Base-by-base conservation (phyloP, 2,113 vertebrate species). In the Cebus imitator region DNA sequence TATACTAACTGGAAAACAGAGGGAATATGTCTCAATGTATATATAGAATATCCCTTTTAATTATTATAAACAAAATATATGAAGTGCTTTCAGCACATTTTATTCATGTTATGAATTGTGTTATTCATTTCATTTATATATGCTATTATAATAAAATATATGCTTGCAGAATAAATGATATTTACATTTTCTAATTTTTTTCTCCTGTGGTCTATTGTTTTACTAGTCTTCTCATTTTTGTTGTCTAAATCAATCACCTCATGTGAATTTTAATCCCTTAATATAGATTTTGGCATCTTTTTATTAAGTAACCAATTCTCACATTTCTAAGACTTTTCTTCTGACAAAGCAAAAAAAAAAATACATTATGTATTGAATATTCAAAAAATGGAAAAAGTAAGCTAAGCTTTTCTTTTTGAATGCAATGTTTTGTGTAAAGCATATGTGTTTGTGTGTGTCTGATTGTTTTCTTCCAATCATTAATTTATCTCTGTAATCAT, bases 381-480 rank as follows among this genome's bases (percentile, higher is more conserved):
- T 58, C 27, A 55, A 80, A 86, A 61, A 5, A 86, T 40, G n/a
- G 27, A 25, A 25, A 57, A 45, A 43, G 58, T 21, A 61, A 43
- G 21, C 16, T 68, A 45, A 30, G 11, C 16, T 13, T 30, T 95
- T 52, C 0, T 43, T 80, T 4, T 17, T 57, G 73, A 66, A 87
- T 16, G 10, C 4, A 68, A 10, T 25, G 18, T 40, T 79, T 64
- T 23, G 7, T 30, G 21, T n/a, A 87, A 87, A 86, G 25, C 11
- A 57, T 61, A 1, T 18, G 3, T 35, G 27, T 35, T 11, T 45
- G 32, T n/a, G 0, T 37, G 2, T 66, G 11, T 40, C 1, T 23
- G 4, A 87, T 66, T 66, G 16, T 37, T 79, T 45, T 55, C 25
- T 23, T 75, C 75, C 12, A 32, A 6, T 81, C 40, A 75, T 75